phyloP scores from a whole-genome alignment of 2,888 invertebrate species.

The Thyatira batis region DNA sequence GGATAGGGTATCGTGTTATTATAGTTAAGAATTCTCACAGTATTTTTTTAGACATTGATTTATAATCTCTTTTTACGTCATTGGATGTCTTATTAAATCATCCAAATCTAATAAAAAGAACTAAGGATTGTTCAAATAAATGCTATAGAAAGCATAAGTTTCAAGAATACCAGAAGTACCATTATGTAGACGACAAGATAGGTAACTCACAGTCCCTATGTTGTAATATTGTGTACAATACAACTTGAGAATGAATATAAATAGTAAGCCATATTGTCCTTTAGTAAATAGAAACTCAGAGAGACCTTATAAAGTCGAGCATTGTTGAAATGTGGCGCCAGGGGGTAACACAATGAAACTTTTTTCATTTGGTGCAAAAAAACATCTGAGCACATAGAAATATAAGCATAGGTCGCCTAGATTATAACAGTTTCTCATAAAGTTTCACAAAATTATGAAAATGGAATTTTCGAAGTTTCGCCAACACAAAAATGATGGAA shows the following conservation, averaged over 20 bases:
- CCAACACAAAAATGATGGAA: not conserved
- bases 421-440: conserved; percentile 2
- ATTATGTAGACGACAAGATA: not conserved
- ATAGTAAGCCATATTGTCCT: conserved; percentile 16
- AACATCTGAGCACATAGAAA: conserved; percentile 29
- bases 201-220: not conserved
- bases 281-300: conserved; percentile 24
- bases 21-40: not conserved
- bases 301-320: conserved; percentile 30
- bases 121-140: conserved; percentile 17
- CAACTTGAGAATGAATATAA: not conserved
- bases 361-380: conserved; percentile 59
- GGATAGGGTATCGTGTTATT: conserved; percentile 28
- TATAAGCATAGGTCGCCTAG: conserved; percentile 11
- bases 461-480: no score
- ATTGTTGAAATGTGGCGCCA: conserved; percentile 48
- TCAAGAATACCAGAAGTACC: not conserved
- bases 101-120: no score
- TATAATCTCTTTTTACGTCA: no score
- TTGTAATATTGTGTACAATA: not conserved
- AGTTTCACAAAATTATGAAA: not conserved
- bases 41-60: no score
- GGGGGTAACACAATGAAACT: conserved; percentile 48
- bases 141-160: not conserved
- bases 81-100: no score